Percentiles rank a stretch among this genome's conserved stretches.
phyloP scores from a whole-genome alignment of 2,888 invertebrate genomes.

The Peribatodes rhomboidaria region DNA sequence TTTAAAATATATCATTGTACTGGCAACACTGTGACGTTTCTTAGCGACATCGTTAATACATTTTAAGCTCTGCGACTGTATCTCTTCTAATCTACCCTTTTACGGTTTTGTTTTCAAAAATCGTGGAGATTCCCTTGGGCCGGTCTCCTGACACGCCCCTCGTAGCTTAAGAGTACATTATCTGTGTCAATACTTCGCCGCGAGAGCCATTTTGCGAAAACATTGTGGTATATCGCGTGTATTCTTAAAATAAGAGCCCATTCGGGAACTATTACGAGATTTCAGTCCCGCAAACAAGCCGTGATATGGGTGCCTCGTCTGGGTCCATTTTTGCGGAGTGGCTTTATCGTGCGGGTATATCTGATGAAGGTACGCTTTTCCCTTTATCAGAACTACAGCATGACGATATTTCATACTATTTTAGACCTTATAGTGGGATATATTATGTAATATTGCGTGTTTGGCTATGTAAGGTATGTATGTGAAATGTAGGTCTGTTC shows the following conservation, averaged over 20 bases:
- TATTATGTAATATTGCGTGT: conserved; percentile 39
- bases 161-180: conserved; percentile 70
- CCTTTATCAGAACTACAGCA: conserved; percentile 25
- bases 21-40: conserved; percentile 23
- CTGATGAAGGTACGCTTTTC: conserved; percentile 10
- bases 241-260: conserved; percentile 75
- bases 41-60: conserved; percentile 60
- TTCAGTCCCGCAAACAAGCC: conserved; percentile 68
- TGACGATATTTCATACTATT: conserved; percentile 31
- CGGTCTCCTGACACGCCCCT: conserved; percentile 53
- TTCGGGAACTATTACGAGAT: conserved; percentile 79
- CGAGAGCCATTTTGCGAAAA: conserved; percentile 77
- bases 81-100: conserved; percentile 75
- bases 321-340: conserved; percentile 51
- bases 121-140: conserved; percentile 61
- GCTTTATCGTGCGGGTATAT: conserved; percentile 49
- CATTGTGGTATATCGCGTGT: conserved; percentile 80
- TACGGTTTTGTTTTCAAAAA: conserved; percentile 76
- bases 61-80: conserved; percentile 67
- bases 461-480: conserved; percentile 33
- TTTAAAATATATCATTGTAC: conserved; percentile 1
- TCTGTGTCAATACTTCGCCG: conserved; percentile 80
- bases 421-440: conserved; percentile 29
- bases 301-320: conserved; percentile 60
- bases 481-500: conserved; percentile 32